phyloP scores from a whole-genome alignment of 1,140 invertebrate species.

The Drosophila leontia region DNA sequence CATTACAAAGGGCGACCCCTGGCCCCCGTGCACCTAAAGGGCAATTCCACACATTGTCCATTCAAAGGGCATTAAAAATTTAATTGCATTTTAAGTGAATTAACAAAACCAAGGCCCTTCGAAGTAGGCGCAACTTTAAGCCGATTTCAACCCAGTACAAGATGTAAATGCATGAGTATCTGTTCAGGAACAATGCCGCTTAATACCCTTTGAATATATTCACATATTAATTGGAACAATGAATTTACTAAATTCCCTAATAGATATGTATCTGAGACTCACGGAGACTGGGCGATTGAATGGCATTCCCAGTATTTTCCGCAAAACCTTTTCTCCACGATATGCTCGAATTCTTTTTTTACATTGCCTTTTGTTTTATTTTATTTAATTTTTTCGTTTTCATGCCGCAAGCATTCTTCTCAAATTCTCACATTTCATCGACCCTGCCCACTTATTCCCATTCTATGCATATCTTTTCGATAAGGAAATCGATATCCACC shows the following conservation, averaged over 20 bases:
- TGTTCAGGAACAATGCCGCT: not conserved
- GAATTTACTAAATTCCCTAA: not conserved
- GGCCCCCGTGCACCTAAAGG: not conserved
- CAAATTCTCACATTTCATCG: not conserved
- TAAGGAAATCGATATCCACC: constrained; percentile 15
- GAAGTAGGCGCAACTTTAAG: constrained; percentile 23
- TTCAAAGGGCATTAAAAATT: constrained; percentile 39
- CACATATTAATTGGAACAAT: constrained; percentile 6
- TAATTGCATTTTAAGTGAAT: constrained; percentile 47
- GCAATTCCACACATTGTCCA: constrained; percentile 37
- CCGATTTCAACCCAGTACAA: constrained; percentile 10
- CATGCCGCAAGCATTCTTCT: not conserved
- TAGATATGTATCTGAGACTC: not conserved
- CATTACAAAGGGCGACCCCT: constrained; percentile 35
- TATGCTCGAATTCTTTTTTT: not conserved
- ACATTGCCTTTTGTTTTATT: not conserved
- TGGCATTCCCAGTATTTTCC: not conserved
- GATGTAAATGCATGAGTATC: not conserved
- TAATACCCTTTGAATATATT: not conserved
- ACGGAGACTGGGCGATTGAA: not conserved
- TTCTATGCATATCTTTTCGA: constrained; percentile 1
- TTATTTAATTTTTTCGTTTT: constrained; percentile 11
- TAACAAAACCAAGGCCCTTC: constrained; percentile 16
- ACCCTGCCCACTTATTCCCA: not conserved
- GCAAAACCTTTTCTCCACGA: not conserved